phyloP scores from a whole-genome alignment of 2,888 invertebrate species.

The Caenorhabditis sp. region DNA sequence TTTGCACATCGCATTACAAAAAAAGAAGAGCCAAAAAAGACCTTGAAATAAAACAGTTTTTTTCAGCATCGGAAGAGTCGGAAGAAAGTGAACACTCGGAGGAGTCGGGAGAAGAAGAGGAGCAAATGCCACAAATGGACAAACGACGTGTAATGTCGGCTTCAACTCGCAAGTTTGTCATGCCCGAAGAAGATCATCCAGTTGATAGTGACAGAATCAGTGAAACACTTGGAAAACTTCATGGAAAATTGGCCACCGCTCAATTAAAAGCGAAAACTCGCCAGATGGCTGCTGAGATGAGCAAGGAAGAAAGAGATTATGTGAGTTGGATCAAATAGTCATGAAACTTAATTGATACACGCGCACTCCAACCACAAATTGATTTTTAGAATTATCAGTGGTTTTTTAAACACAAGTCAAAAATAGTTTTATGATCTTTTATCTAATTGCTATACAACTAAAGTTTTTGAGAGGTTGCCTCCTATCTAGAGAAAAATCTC shows the following conservation, averaged over 20 bases:
- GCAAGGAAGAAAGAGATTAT: conserved; percentile 56
- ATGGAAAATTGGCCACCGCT: conserved; percentile 68
- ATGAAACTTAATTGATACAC: not conserved
- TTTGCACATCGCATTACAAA: too few species aligned
- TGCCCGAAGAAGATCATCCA: conserved; percentile 1
- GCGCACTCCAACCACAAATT: not conserved
- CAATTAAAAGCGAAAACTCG: conserved; percentile 59
- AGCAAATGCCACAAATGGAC: conserved; percentile 9
- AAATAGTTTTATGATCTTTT: too few species aligned
- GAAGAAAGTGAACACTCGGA: conserved; percentile 1
- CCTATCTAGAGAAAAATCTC: too few species aligned
- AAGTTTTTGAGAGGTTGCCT: too few species aligned
- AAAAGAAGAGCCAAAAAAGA: not conserved
- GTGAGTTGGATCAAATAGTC: conserved; percentile 23
- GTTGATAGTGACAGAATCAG: conserved; percentile 29
- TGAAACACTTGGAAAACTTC: conserved; percentile 50
- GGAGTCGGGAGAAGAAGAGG: conserved; percentile 5
- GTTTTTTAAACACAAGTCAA: not conserved
- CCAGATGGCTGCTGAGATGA: conserved; percentile 60
- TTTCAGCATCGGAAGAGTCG: not conserved
- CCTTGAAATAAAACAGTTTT: not conserved
- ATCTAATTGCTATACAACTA: too few species aligned
- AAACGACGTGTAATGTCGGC: not conserved
- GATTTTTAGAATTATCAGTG: not conserved
- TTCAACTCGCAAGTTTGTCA: not conserved